Conservation (phyloP, 2,797 vertebrate genomes). For the Danio albolineatus region DNA sequence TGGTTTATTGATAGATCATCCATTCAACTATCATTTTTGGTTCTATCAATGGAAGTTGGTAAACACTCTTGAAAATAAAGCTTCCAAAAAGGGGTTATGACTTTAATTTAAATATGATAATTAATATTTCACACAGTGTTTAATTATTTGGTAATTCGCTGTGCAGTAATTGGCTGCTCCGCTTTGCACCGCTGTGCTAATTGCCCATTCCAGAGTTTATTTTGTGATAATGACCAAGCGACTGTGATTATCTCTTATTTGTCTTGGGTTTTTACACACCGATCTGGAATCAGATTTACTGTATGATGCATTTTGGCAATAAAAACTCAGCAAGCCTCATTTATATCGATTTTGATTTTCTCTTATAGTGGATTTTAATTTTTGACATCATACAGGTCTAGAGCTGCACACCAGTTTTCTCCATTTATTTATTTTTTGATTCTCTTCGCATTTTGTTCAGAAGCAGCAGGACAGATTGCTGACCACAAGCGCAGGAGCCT, state of each 20-base stretch:
- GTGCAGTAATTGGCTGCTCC: background rate
- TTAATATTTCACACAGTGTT: background rate
- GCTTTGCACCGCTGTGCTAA: background rate
- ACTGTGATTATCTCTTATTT: background rate
- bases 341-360: background rate
- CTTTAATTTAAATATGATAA: background rate
- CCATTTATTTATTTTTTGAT: background rate
- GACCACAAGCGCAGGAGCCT: slow-evolving; percentile 31
- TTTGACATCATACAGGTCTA: background rate
- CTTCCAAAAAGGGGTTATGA: too few relatives aligned
- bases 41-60: too few relatives aligned
- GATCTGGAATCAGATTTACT: background rate
- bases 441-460: background rate
- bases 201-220: background rate
- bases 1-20: too few relatives aligned
- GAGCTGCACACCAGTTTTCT: background rate
- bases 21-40: too few relatives aligned
- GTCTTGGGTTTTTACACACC: background rate
- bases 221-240: background rate
- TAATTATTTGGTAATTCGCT: background rate
- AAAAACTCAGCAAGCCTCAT: background rate
- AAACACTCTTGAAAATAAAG: too few relatives aligned
- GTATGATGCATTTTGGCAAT: background rate
- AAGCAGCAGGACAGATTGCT: slow-evolving; percentile 22
- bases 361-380: slow-evolving; percentile 11